Conservation (phyloP, 2,797 vertebrate species). For the Lacerta agilis region DNA sequence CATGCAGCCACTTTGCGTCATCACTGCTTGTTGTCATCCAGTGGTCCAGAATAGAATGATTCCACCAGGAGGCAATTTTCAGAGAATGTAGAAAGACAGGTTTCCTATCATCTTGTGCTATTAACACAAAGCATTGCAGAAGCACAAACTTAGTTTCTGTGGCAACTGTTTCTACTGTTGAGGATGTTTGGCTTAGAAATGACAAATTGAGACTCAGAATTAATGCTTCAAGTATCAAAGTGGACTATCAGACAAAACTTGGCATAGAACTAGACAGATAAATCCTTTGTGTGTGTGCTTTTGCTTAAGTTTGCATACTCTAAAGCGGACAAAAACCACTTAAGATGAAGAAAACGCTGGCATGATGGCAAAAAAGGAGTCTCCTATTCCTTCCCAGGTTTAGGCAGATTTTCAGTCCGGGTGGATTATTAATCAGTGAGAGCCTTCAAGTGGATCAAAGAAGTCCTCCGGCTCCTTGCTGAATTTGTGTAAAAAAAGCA, state of each 20-base stretch:
- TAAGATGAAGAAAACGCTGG: neutral
- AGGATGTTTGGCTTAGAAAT: neutral
- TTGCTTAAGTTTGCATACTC: no score
- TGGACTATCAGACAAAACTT: no score
- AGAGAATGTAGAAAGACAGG: neutral
- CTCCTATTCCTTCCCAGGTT: neutral
- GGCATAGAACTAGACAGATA: no score
- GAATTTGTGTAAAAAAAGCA: neutral
- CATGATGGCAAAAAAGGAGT: neutral
- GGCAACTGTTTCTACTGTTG: neutral
- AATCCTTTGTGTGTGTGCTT: no score
- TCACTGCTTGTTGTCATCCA: neutral
- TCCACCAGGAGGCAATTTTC: neutral
- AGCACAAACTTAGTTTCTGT: neutral
- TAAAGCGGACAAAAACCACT: neutral
- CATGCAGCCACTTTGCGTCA: neutral
- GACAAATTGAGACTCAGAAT: neutral
- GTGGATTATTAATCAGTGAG: neutral
- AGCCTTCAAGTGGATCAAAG: neutral
- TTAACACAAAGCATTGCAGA: neutral
- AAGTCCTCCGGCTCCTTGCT: neutral
- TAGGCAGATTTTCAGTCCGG: neutral
- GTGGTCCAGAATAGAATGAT: neutral
- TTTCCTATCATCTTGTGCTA: neutral
- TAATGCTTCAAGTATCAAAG: no score